Evolutionary conservation across 2,888 invertebrate genomes (phyloP), one percentile per base, ranked within the genome.

Genomic region (Spilarctia lutea): DNA sequence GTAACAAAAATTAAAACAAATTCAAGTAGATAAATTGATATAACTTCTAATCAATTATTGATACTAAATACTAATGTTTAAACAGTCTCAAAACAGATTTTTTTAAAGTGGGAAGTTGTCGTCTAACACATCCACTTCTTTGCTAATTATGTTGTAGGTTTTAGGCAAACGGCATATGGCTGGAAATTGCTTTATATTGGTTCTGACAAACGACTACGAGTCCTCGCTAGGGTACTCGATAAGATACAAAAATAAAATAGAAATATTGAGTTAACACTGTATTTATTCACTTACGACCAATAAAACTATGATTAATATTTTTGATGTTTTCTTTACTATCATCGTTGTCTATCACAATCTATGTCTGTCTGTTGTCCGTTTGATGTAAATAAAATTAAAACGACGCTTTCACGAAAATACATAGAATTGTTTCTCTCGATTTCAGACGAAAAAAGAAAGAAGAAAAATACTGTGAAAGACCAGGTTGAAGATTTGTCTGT

Each of bases 381-480:
- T 63, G 30, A 18, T 63, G 30, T 63, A 63, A 18, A 60, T 60
- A 60, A 60, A 11, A 60, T 60, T 3, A 48, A 48, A 45, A 65
- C 65, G 45, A 48, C 30, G 65, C 39, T 60, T 35, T 69, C 35
- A 65, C 60, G 73, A 68, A 66, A 74, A 52, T 76, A 78, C 75
- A 76, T 52, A 16, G 33, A 48, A 72, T 33, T 56, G 52, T 80
- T 76, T 80, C 60, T 80, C 65, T 80, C 66, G 75, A 74, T 80
- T 80, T 75, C 78, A 81, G 80, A 45, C 74, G 52, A 33, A 65
- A 80, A 70, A 74, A 60, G 45, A 69, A 65, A 52, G 45, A 60
- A 65, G 42, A 65, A 24, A 71, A 65, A 65, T 10, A 65, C 65
- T 16, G 48, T 33, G 18, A 18, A 27, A 65, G 11, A 71, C 33